phyloP scores from a whole-genome alignment of 2,888 invertebrate genomes.

The Meandrusa payeni region DNA sequence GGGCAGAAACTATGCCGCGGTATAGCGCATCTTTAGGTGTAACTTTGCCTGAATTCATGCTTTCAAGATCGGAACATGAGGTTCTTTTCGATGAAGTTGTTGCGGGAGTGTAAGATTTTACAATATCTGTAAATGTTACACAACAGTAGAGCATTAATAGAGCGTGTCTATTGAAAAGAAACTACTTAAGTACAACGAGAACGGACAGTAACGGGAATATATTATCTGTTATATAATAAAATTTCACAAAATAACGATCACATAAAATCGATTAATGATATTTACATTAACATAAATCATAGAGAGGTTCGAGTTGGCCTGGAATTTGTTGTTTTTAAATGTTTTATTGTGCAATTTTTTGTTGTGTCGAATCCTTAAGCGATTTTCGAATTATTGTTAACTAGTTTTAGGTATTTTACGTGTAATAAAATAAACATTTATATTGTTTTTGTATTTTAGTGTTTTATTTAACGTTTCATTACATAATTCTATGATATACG shows the following conservation, averaged over 20 bases:
- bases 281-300: too few species aligned
- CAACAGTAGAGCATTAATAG: constrained; percentile 61
- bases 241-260: constrained; percentile 55
- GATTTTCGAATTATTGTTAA: constrained; percentile 57
- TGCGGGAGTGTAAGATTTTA: constrained; percentile 70
- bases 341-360: constrained; percentile 1
- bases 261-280: constrained; percentile 25
- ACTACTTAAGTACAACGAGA: constrained; percentile 55
- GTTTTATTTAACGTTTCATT: constrained; percentile 26
- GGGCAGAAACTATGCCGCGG: constrained; percentile 83
- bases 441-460: constrained; percentile 32
- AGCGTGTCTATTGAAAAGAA: constrained; percentile 69
- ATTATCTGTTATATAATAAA: constrained; percentile 63
- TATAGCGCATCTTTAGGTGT: constrained; percentile 84
- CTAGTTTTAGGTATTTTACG: constrained; percentile 65
- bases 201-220: constrained; percentile 52
- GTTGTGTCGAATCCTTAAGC: constrained; percentile 10
- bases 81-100: constrained; percentile 82
- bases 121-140: constrained; percentile 51
- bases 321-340: constrained; percentile 1
- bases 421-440: constrained; percentile 48
- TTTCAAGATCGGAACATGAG: constrained; percentile 85
- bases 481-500: too few species aligned
- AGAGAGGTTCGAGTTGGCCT: too few species aligned
- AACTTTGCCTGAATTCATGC: constrained; percentile 85